phyloP scores from a whole-genome alignment of 2,797 vertebrate species.

The Hafferia zeledoni region DNA sequence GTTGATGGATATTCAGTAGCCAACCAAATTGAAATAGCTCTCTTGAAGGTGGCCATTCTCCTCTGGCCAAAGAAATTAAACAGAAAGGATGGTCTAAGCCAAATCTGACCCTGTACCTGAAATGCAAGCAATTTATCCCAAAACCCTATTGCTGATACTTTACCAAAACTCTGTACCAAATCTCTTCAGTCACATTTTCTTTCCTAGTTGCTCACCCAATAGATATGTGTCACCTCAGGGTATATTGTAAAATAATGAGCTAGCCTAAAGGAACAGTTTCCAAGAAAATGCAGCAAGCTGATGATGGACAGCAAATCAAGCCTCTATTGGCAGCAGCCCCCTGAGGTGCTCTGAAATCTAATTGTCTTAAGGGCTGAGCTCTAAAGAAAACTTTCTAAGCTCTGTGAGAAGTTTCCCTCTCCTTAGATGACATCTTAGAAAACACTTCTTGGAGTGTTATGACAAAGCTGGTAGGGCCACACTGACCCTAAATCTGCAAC shows the following conservation, averaged over 20 bases:
- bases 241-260: background rate
- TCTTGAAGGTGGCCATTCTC: background rate
- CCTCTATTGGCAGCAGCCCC: background rate
- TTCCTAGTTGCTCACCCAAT: background rate
- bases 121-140: background rate
- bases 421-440: background rate
- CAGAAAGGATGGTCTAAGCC: background rate
- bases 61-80: background rate
- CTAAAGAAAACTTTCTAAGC: background rate
- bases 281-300: background rate
- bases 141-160: background rate
- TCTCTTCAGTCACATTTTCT: background rate
- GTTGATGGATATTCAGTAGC: background rate
- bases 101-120: background rate
- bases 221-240: background rate
- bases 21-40: background rate
- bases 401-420: background rate
- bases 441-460: background rate
- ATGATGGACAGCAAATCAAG: constrained; percentile 26
- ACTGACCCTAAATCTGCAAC: background rate
- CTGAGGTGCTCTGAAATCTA: background rate
- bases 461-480: background rate
- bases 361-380: background rate
- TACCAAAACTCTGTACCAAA: background rate
- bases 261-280: background rate